Conservation (phyloP, 2,888 invertebrate genomes). For the Yponomeuta malinellus region DNA sequence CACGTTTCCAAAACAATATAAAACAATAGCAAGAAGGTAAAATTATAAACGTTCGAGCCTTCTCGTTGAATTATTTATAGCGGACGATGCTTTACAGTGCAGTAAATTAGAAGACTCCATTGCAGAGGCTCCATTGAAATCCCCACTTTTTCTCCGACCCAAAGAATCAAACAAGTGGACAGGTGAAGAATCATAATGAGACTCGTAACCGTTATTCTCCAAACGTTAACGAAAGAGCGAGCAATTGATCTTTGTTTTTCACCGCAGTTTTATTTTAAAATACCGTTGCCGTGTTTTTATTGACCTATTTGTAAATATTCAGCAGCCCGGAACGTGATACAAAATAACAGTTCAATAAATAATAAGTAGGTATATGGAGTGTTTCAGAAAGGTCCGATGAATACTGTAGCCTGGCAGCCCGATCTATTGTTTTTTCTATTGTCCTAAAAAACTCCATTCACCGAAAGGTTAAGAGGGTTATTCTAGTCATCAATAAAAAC, state of each 20-base stretch:
- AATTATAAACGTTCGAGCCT: constrained; percentile 43
- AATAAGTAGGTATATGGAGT: no score
- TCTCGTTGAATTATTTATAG: constrained; percentile 67
- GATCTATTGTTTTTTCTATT: no score
- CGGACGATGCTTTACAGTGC: constrained; percentile 49
- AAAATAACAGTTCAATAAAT: no score
- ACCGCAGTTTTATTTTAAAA: background rate
- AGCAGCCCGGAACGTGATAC: background rate
- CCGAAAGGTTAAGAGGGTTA: no score
- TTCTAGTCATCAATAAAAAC: no score
- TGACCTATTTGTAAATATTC: background rate
- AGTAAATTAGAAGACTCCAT: constrained; percentile 59
- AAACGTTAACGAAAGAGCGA: constrained; percentile 31
- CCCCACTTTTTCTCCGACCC: constrained; percentile 37
- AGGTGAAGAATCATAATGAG: constrained; percentile 31
- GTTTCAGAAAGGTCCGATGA: no score
- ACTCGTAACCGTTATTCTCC: constrained; percentile 35
- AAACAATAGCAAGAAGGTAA: constrained; percentile 39
- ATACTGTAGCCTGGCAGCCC: no score
- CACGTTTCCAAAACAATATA: constrained; percentile 22
- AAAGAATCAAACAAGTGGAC: constrained; percentile 16
- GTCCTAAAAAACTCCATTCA: no score
- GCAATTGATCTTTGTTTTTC: constrained; percentile 28
- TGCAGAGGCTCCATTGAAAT: constrained; percentile 48
- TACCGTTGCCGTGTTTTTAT: background rate